Evolutionary conservation across 2,797 vertebrate genomes (phyloP).

Genomic region (Hyperoplus immaculatus): DNA sequence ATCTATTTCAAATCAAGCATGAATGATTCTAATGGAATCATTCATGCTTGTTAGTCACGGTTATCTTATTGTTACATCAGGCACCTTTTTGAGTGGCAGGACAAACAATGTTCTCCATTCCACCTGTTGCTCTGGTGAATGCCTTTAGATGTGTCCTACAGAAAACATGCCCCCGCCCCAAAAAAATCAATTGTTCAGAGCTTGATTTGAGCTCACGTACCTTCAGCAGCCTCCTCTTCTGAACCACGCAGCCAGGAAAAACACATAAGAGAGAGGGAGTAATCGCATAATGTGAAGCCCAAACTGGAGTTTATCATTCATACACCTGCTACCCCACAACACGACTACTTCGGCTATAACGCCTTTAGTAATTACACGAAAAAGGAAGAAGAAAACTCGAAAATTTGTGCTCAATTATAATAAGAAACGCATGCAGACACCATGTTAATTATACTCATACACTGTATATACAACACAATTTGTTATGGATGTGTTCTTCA

Average conservation of each 20-base stretch:
- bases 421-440: background rate
- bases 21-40: background rate
- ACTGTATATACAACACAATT: background rate
- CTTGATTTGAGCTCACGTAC: conserved; percentile 38
- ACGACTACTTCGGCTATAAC: background rate
- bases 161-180: background rate
- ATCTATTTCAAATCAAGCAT: background rate
- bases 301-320: background rate
- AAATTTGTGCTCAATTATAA: background rate
- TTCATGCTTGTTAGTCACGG: conserved; percentile 14
- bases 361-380: background rate
- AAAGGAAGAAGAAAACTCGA: background rate
- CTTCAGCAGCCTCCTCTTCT: conserved; percentile 69
- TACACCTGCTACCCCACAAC: background rate
- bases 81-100: background rate
- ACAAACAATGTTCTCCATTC: background rate
- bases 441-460: background rate
- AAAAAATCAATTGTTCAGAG: background rate
- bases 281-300: conserved; percentile 7
- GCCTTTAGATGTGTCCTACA: background rate
- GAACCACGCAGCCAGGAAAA: conserved; percentile 9
- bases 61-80: conserved; percentile 1
- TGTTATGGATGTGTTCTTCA: background rate
- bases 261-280: conserved; percentile 3
- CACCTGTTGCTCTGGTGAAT: background rate